Conservation (phyloP, 2,113 vertebrate genomes). For the Orthochromis indermauri region DNA sequence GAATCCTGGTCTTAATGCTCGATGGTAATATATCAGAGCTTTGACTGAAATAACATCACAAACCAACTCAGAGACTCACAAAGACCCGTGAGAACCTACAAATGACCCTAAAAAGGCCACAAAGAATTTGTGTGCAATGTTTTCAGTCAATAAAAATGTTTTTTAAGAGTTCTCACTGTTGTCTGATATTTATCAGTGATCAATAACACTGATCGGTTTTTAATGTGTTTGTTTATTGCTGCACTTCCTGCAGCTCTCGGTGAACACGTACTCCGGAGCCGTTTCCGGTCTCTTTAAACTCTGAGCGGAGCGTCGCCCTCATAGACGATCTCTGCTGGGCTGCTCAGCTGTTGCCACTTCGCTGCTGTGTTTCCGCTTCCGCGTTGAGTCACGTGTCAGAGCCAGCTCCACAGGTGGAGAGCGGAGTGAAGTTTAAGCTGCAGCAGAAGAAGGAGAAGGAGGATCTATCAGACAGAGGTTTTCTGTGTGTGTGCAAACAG, state of each 20-base stretch:
- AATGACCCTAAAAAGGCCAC: background rate
- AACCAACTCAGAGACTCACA: background rate
- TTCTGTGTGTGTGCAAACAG: background rate
- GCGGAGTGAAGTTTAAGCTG: background rate
- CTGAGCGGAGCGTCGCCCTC: fast-evolving
- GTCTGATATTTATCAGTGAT: background rate
- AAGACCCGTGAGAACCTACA: background rate
- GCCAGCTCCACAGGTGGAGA: slow-evolving; percentile 51
- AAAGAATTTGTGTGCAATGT: background rate
- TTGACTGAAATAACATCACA: background rate
- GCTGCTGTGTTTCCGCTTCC: slow-evolving; percentile 58
- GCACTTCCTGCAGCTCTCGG: background rate
- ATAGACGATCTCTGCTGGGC: slow-evolving; percentile 7
- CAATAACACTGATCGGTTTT: background rate
- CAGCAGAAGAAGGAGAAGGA: background rate
- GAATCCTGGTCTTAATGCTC: background rate
- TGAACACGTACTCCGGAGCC: background rate
- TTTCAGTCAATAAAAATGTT: background rate
- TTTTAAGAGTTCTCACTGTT: background rate
- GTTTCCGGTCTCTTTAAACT: background rate
- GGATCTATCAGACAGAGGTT: background rate
- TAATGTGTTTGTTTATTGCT: background rate
- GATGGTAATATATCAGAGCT: background rate
- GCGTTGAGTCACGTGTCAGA: slow-evolving; percentile 53
- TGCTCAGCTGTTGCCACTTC: slow-evolving; percentile 56